Evolutionary conservation across 2,113 vertebrate genomes (phyloP).

Genomic region (Siniperca chuatsi): DNA sequence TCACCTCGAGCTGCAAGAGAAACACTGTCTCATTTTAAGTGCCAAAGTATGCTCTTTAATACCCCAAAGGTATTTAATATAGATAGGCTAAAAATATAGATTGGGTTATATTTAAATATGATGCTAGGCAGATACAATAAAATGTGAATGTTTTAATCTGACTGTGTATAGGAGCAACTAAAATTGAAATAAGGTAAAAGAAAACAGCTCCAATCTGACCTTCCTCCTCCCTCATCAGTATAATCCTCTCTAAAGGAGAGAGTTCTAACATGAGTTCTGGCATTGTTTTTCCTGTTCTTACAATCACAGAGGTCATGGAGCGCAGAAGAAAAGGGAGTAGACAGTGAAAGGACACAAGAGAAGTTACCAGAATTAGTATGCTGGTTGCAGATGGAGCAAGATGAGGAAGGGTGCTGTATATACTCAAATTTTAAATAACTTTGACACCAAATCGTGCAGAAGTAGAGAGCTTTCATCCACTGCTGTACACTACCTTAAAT

Average conservation of each 20-base stretch:
- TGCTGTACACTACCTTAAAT: background rate
- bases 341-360: constrained; percentile 4
- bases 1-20: constrained; percentile 60
- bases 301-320: constrained; percentile 30
- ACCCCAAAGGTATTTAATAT: constrained; percentile 26
- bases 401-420: constrained; percentile 9
- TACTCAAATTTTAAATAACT: constrained; percentile 8
- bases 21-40: constrained; percentile 56
- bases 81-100: constrained; percentile 15
- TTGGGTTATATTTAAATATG: background rate
- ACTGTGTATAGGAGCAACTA: background rate
- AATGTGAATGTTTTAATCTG: background rate
- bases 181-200: background rate
- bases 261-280: constrained; percentile 9
- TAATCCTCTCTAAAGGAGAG: constrained; percentile 1
- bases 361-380: constrained; percentile 42
- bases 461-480: background rate
- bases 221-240: background rate
- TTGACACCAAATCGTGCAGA: background rate
- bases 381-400: constrained; percentile 37
- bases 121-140: background rate
- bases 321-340: background rate
- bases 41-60: constrained; percentile 43
- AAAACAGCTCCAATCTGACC: background rate
- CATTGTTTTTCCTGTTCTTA: constrained; percentile 28